These are phyloP conservation scores for Machimus atricapillus DNA, from an alignment of 2,888 invertebrate species.

Conservation along the genomic window DNA sequence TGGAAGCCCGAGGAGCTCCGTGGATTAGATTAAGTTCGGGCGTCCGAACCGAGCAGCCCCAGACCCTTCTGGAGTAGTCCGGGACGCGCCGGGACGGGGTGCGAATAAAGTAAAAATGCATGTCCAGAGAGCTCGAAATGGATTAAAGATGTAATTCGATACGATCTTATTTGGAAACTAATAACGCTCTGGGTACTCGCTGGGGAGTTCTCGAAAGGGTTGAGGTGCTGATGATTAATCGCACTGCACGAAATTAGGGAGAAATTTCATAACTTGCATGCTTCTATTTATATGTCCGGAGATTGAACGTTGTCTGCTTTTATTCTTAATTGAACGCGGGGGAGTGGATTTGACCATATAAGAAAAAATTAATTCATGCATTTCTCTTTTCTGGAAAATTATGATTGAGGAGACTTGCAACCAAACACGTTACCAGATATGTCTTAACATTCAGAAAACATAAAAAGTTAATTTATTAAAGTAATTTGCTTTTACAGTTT, in stretches of 20 bases:
- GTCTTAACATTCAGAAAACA: no score
- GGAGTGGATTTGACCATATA: background rate
- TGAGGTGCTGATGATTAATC: conserved; percentile 34
- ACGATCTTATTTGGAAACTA: conserved; percentile 43
- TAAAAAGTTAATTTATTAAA: no score
- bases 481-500: no score
- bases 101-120: conserved; percentile 42
- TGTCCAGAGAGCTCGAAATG: conserved; percentile 42
- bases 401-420: background rate
- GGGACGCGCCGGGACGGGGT: background rate
- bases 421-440: no score
- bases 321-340: background rate
- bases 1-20: conserved; percentile 5
- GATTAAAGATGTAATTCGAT: conserved; percentile 46
- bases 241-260: conserved; percentile 26
- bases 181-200: conserved; percentile 33
- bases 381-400: background rate
- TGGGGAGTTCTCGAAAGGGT: conserved; percentile 28
- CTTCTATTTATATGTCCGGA: background rate
- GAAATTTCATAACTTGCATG: conserved; percentile 32
- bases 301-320: background rate
- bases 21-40: conserved; percentile 28
- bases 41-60: background rate
- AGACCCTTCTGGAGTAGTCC: background rate
- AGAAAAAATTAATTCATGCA: background rate